phyloP scores from a whole-genome alignment of 2,113 vertebrate species.

The Gopherus evgoodei region DNA sequence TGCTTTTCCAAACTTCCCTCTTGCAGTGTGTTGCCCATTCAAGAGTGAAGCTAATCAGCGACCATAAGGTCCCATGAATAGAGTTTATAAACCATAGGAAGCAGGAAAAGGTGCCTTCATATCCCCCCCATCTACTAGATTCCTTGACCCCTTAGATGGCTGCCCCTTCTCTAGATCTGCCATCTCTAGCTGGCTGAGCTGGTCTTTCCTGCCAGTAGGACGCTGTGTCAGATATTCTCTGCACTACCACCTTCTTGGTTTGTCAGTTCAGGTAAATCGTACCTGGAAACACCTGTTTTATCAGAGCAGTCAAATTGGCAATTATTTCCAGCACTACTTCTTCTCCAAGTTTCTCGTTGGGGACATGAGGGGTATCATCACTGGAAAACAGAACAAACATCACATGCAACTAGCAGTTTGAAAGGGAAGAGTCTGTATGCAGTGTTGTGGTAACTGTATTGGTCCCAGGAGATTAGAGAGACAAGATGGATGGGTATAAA shows the following conservation, averaged over 20 bases:
- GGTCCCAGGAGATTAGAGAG: not conserved
- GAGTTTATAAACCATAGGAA: not conserved
- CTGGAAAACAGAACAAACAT: conserved; percentile 71
- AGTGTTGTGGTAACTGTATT: too few relatives aligned
- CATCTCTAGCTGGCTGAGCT: not conserved
- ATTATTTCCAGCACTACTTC: conserved; percentile 87
- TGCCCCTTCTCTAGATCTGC: not conserved
- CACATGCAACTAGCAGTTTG: not conserved
- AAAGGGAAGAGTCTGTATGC: not conserved
- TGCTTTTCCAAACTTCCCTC: not conserved
- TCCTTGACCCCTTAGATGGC: not conserved
- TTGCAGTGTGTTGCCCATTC: not conserved
- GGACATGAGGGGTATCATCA: conserved; percentile 94
- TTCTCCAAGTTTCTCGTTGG: conserved; percentile 86
- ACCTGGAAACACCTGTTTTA: conserved; percentile 90
- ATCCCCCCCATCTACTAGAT: not conserved
- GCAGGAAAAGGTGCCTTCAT: not conserved
- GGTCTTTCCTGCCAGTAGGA: not conserved
- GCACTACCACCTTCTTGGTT: not conserved
- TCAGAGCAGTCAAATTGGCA: conserved; percentile 84
- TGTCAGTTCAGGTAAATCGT: not conserved
- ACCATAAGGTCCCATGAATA: accelerated
- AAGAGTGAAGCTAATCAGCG: not conserved
- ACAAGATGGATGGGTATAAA: not conserved
- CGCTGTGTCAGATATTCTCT: not conserved